These are phyloP conservation scores for Drosophila virilis DNA, from an alignment of 1,140 invertebrate genomes.

Conservation along the genomic window DNA sequence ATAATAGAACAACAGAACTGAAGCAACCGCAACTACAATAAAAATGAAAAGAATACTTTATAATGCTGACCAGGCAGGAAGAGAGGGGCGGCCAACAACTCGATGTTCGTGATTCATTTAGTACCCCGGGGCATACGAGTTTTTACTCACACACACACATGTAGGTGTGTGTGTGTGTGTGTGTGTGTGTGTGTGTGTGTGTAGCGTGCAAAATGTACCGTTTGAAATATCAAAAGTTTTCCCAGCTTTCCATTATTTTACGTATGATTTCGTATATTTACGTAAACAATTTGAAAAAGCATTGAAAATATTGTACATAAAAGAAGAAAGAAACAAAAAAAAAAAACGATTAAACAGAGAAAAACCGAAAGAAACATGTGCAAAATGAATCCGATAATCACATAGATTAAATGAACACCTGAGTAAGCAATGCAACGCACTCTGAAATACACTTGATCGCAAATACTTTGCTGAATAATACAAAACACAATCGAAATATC, in stretches of 20 bases:
- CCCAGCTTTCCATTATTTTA: constrained; percentile 54
- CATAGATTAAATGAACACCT: constrained; percentile 37
- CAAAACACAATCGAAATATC: no score
- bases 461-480: background rate
- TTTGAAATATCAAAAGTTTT: constrained; percentile 35
- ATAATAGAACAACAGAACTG: background rate
- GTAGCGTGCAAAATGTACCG: constrained; percentile 13
- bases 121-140: constrained; percentile 1
- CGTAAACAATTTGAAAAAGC: constrained; percentile 66
- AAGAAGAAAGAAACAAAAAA: constrained; percentile 15
- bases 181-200: background rate
- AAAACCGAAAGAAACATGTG: constrained; percentile 21
- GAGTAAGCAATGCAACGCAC: constrained; percentile 11
- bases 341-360: background rate
- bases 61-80: constrained; percentile 10
- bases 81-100: constrained; percentile 2
- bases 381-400: constrained; percentile 31
- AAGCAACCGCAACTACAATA: constrained; percentile 13
- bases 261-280: constrained; percentile 56
- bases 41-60: constrained; percentile 26
- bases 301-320: constrained; percentile 59
- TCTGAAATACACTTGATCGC: constrained; percentile 18
- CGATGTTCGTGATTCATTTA: constrained; percentile 57
- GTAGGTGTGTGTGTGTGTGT: background rate
- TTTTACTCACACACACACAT: background rate